Evolutionary conservation across 1,140 invertebrate genomes (phyloP), one percentile per base, ranked within the genome.

Genomic region (Vanessa tameamea): DNA sequence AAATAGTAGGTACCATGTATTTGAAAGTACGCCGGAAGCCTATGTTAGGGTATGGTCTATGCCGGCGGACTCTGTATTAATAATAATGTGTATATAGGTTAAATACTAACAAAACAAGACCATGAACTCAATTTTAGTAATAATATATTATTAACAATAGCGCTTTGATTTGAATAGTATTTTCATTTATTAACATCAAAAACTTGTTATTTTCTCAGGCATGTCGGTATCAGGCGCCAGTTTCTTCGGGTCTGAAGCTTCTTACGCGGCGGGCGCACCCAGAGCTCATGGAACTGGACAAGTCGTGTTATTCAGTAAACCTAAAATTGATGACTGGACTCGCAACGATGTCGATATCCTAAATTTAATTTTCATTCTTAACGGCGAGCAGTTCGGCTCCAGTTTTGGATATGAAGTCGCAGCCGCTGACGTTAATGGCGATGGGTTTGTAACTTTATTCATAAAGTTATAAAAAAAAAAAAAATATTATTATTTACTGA

Each of bases 391-490:
- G 88, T 97, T 98, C 85, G 97, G 95, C 1, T 97, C 97, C 4
- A 97, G 96, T 86, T 99, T 97, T 89, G 98, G 98, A 59, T 98
- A 98, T 85, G 96, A 98, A 93, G 90, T 98, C 6, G 93, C 96
- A 7, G 94, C 96, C 5, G 95, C 96, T 16, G 98, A 99, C 93
- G 92, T 98, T 5, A 98, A 99, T 86, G 96, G 96, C 13, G 97
- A 99, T 89, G 95, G 95, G 95, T 97, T 94, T 93, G 92, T 80
- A 23, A 55, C 6, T 20, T 55, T n/a, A 7, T n/a, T 55, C 3
- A n/a, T 20, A 20, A n/a, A 16, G 9, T n/a, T n/a, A n/a, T n/a
- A n/a, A n/a, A n/a, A n/a, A n/a, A n/a, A n/a, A n/a, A n/a, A n/a
- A n/a, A n/a, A n/a, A n/a, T n/a, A n/a, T 9, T 20, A 9, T 23